A percentile compares a stretch with the other conserved stretches of the same genome.
These are phyloP conservation scores for Hanleya hanleyi DNA, from an alignment of 2,888 invertebrate species.

Conservation along the genomic window DNA sequence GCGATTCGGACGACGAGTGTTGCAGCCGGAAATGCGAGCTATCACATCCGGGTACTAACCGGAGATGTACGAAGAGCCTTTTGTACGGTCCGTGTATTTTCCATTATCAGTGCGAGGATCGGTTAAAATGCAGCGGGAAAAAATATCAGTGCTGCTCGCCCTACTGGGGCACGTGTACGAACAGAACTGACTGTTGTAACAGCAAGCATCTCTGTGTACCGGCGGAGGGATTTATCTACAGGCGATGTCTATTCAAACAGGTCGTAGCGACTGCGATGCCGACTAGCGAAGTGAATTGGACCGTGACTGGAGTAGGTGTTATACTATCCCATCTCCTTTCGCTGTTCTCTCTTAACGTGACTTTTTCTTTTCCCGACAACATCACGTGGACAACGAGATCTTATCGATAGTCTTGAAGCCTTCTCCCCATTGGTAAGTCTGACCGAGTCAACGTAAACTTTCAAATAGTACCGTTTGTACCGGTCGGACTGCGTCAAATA, in stretches of 20 bases:
- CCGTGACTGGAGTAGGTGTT: neutral
- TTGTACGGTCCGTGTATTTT: constrained; percentile 53
- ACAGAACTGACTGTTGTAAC: constrained; percentile 53
- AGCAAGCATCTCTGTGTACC: constrained; percentile 44
- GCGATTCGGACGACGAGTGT: constrained; percentile 47
- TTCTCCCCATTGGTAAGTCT: no score
- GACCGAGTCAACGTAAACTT: no score
- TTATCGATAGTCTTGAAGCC: no score
- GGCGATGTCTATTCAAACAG: constrained; percentile 43
- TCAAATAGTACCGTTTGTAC: no score
- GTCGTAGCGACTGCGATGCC: neutral
- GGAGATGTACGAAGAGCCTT: constrained; percentile 45
- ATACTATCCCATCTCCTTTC: neutral
- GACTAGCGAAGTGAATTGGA: neutral
- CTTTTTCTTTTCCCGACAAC: neutral
- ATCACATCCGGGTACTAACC: constrained; percentile 53
- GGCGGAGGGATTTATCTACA: constrained; percentile 52
- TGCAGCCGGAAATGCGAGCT: constrained; percentile 52
- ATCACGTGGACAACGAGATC: neutral
- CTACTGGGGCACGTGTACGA: constrained; percentile 56
- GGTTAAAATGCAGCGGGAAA: constrained; percentile 46
- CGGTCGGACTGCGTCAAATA: no score
- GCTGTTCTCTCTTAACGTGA: neutral
- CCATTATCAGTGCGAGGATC: constrained; percentile 54
- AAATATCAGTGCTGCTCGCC: constrained; percentile 56